phyloP scores from a whole-genome alignment of 2,888 invertebrate species.

The Zygogramma bicolorata region DNA sequence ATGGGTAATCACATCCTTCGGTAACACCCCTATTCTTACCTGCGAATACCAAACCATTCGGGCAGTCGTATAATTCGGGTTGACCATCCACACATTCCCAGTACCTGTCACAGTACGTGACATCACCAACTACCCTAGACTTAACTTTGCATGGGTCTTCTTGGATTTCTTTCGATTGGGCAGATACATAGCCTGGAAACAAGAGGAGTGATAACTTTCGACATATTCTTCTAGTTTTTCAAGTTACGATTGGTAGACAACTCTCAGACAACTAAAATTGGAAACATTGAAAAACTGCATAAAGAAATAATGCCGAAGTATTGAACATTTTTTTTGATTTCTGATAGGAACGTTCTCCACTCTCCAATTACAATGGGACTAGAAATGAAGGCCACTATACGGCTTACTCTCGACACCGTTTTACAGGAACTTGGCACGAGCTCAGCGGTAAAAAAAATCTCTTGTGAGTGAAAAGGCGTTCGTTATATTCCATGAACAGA shows the following conservation, averaged over 20 bases:
- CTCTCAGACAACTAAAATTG: not conserved
- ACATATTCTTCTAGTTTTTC: not conserved
- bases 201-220: not conserved
- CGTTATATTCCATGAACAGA: too few relatives aligned
- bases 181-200: slow-evolving; percentile 51
- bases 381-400: too few relatives aligned
- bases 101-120: slow-evolving; percentile 83
- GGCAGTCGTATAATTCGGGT: slow-evolving; percentile 88
- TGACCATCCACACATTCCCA: slow-evolving; percentile 91
- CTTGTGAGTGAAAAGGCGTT: too few relatives aligned
- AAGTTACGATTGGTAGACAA: too few relatives aligned
- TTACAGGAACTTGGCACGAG: too few relatives aligned
- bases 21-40: slow-evolving; percentile 90
- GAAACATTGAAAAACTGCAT: too few relatives aligned
- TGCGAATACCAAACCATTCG: slow-evolving; percentile 90
- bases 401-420: too few relatives aligned
- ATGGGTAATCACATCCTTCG: slow-evolving; percentile 91
- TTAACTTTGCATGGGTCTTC: slow-evolving; percentile 89
- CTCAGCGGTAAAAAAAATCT: too few relatives aligned
- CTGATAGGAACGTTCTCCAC: too few relatives aligned
- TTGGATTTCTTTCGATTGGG: slow-evolving; percentile 62
- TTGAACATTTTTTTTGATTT: too few relatives aligned
- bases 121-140: slow-evolving; percentile 80
- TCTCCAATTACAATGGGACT: too few relatives aligned
- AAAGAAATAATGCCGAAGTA: too few relatives aligned